Evolutionary conservation across 2,113 vertebrate genomes (phyloP).

Genomic region (Ammodytes dubius): DNA sequence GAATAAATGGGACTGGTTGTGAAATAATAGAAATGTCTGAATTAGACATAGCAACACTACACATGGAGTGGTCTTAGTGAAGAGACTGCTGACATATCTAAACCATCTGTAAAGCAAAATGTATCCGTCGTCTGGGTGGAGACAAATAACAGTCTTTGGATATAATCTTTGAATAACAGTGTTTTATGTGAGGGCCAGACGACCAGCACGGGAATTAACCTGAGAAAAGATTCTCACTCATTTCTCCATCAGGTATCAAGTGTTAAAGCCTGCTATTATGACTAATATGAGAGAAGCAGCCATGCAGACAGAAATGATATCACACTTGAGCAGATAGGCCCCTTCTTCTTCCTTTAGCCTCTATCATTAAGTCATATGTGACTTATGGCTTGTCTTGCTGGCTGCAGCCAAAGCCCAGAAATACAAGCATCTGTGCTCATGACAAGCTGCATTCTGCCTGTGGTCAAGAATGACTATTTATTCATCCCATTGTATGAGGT

Average conservation of each 20-base stretch:
- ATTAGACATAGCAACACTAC: background rate
- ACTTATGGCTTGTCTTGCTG: constrained; percentile 71
- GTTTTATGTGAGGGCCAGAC: constrained; percentile 44
- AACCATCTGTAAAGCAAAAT: constrained; percentile 45
- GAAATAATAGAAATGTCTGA: constrained; percentile 21
- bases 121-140: constrained; percentile 36
- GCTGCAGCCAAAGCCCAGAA: constrained; percentile 28
- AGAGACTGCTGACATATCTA: constrained; percentile 31
- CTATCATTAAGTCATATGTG: constrained; percentile 78
- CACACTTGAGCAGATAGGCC: constrained; percentile 72
- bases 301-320: constrained; percentile 75
- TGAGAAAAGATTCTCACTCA: constrained; percentile 49
- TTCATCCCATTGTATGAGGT: constrained; percentile 47
- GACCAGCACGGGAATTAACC: constrained; percentile 56
- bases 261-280: constrained; percentile 69
- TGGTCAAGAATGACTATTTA: constrained; percentile 35
- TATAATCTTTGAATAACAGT: constrained; percentile 79
- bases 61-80: background rate
- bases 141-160: constrained; percentile 71
- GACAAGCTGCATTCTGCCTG: constrained; percentile 31
- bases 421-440: constrained; percentile 52
- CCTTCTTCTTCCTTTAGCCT: constrained; percentile 73
- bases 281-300: constrained; percentile 68
- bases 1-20: constrained; percentile 15
- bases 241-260: constrained; percentile 66